Conservation (phyloP, 2,113 vertebrate genomes). For the Choloepus hoffmanni region DNA sequence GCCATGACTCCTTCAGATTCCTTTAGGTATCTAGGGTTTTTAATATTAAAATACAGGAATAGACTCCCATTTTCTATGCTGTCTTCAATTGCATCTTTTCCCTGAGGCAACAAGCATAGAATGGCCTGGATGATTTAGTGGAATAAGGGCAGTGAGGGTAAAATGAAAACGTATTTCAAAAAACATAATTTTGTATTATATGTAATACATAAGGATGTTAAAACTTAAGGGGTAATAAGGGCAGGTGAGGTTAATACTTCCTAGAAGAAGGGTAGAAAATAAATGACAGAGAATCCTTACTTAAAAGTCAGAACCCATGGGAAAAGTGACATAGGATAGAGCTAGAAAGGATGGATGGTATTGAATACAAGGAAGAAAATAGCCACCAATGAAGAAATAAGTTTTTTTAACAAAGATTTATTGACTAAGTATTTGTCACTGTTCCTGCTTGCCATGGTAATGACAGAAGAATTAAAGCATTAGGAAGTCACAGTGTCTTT, state of each 20-base stretch:
- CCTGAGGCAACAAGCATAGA: background rate
- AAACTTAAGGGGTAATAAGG: background rate
- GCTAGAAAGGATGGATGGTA: background rate
- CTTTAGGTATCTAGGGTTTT: background rate
- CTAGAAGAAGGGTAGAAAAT: background rate
- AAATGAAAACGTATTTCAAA: constrained; percentile 50
- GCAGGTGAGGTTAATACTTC: background rate
- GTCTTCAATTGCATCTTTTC: background rate
- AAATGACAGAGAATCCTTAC: background rate
- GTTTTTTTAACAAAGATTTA: background rate
- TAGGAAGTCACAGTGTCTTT: background rate
- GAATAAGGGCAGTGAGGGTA: background rate
- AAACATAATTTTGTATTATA: background rate
- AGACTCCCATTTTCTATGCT: background rate
- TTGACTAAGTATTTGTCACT: background rate
- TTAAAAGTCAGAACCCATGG: background rate
- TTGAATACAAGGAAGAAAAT: background rate
- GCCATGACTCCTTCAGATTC: background rate
- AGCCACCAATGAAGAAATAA: background rate
- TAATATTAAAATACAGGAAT: constrained; percentile 45
- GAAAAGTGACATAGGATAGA: background rate
- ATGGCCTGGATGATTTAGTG: background rate
- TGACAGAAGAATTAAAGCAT: background rate
- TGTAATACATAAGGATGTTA: background rate
- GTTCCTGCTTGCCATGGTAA: background rate